Percentiles rank a stretch among this genome's conserved stretches.
Conservation (phyloP, 2,797 vertebrate genomes). For the Vultur gryphus region DNA sequence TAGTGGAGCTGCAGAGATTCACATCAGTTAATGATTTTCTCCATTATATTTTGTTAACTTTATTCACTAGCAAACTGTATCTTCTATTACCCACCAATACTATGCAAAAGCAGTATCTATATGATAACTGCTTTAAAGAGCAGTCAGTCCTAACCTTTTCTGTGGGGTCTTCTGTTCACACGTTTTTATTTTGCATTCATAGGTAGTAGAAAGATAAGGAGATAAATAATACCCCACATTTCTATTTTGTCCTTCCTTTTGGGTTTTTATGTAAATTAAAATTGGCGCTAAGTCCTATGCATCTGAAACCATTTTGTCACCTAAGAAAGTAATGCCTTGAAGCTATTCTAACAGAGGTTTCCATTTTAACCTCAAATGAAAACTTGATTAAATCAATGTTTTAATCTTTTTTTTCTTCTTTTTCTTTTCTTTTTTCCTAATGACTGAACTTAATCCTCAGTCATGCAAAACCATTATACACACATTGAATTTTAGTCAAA, state of each 20-base stretch:
- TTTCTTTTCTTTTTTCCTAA: not conserved
- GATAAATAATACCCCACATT: conserved; percentile 31
- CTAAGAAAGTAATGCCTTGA: conserved; percentile 30
- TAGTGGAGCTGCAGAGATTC: not conserved
- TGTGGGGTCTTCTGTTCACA: conserved; percentile 31
- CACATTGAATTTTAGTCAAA: not conserved
- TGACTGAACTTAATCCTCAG: not conserved
- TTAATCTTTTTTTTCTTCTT: not conserved
- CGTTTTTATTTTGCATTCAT: conserved; percentile 43
- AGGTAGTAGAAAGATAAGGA: conserved; percentile 40
- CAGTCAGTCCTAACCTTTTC: conserved; percentile 1
- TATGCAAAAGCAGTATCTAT: not conserved
- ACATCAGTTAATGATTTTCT: not conserved
- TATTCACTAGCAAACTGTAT: not conserved
- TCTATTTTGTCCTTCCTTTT: conserved; percentile 20
- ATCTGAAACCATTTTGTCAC: conserved; percentile 43
- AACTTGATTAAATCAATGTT: conserved; percentile 11
- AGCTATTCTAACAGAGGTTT: conserved; percentile 15
- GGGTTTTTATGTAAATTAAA: conserved; percentile 48
- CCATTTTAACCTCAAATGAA: conserved; percentile 7
- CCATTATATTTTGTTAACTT: not conserved
- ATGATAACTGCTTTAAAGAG: conserved; percentile 8
- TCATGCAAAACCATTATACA: not conserved
- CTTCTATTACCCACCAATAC: not conserved
- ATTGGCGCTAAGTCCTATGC: conserved; percentile 27